Conservation (phyloP, 2,797 vertebrate species). For the Notolabrus celidotus region DNA sequence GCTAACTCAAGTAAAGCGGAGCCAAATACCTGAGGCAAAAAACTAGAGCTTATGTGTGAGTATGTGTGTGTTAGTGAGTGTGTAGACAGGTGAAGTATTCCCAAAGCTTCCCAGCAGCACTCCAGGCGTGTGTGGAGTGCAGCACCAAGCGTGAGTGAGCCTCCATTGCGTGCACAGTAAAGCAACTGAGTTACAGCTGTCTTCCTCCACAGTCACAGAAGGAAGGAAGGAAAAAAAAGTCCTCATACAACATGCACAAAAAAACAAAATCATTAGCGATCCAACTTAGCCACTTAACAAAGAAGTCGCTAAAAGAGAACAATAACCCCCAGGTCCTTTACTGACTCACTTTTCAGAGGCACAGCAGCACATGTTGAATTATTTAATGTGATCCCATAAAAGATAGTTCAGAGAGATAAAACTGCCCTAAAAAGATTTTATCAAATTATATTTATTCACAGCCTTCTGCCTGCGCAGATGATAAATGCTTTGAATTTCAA, state of each 20-base stretch:
- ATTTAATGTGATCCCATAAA: slow-evolving; percentile 53
- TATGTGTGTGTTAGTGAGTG: slow-evolving; percentile 8
- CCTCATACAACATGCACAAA: slow-evolving; percentile 8
- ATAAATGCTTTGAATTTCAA: slow-evolving; percentile 53
- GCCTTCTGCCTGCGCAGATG: slow-evolving; percentile 6
- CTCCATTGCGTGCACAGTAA: slow-evolving; percentile 49
- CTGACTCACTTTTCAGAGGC: slow-evolving; percentile 25
- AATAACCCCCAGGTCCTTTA: slow-evolving; percentile 28
- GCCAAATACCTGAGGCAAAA: slow-evolving; percentile 50
- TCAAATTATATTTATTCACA: slow-evolving; percentile 50
- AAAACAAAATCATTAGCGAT: slow-evolving; percentile 22
- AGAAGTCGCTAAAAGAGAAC: slow-evolving; percentile 17
- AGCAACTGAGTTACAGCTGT: slow-evolving; percentile 38
- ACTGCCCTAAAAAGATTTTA: slow-evolving; percentile 43
- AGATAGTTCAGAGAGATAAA: slow-evolving; percentile 46
- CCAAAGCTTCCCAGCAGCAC: slow-evolving; percentile 63
- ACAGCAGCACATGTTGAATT: slow-evolving; percentile 39
- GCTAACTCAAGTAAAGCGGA: slow-evolving; percentile 52
- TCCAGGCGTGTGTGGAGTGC: slow-evolving; percentile 52
- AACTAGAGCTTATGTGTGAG: slow-evolving; percentile 1
- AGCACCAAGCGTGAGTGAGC: slow-evolving; percentile 34
- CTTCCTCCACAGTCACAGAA: slow-evolving; percentile 36
- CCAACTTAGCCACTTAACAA: slow-evolving; percentile 26
- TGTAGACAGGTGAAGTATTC: slow-evolving; percentile 51
- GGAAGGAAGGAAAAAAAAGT: slow-evolving; percentile 23